phyloP scores from a whole-genome alignment of 2,888 invertebrate genomes.

The Trichogramma dendrolimi region DNA sequence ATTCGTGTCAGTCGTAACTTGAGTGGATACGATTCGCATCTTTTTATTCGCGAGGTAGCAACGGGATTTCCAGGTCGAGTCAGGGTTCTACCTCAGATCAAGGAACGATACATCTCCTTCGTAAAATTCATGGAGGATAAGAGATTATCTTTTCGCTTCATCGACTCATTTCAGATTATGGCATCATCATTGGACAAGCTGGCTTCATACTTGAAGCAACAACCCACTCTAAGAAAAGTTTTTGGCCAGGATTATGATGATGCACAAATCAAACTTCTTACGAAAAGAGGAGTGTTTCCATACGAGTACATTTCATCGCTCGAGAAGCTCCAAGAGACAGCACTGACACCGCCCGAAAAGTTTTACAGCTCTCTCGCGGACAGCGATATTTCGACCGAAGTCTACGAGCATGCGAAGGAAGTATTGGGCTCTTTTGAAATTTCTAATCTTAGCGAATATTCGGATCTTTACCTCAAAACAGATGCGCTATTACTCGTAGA shows the following conservation, averaged over 20 bases:
- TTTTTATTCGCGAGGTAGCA: background rate
- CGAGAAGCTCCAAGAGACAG: background rate
- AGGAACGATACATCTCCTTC: constrained; percentile 14
- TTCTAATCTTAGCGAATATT: constrained; percentile 32
- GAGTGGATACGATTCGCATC: background rate
- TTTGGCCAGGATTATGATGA: background rate
- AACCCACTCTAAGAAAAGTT: background rate
- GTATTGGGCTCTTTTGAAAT: background rate
- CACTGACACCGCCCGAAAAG: background rate
- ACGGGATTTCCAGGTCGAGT: constrained; percentile 1
- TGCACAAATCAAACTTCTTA: background rate
- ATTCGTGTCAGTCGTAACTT: constrained; percentile 30
- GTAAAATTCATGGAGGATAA: constrained; percentile 5
- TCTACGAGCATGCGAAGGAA: background rate
- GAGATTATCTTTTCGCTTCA: background rate
- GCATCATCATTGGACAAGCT: background rate
- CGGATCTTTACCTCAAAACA: constrained; percentile 8
- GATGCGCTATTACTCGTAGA: constrained; percentile 7
- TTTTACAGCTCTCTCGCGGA: background rate
- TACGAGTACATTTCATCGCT: constrained; percentile 21
- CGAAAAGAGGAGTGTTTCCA: constrained; percentile 25
- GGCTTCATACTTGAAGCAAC: background rate
- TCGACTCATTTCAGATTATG: constrained; percentile 5
- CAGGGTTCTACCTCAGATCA: background rate
- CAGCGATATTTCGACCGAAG: background rate